A percentile compares a stretch with the other conserved stretches of the same genome.
Evolutionary conservation across 1,140 invertebrate species (phyloP).

Genomic region (Zaprionus inermis): DNA sequence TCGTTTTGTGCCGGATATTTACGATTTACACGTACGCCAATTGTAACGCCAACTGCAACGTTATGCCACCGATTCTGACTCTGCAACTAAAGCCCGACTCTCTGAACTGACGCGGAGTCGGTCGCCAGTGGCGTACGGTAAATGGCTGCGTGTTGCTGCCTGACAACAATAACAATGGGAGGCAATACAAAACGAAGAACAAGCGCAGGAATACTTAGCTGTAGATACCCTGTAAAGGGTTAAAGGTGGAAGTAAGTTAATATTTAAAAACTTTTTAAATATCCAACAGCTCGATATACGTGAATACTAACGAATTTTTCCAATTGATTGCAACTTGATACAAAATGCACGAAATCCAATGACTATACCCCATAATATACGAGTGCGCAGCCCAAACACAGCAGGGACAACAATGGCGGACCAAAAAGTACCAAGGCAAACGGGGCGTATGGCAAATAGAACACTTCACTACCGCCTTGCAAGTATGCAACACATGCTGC

Average conservation of each 20-base stretch:
- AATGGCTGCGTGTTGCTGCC: conserved; percentile 63
- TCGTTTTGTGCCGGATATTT: conserved; percentile 76
- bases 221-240: conserved; percentile 10
- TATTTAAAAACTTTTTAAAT: neutral
- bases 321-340: neutral
- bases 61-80: conserved; percentile 21
- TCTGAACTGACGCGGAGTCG: conserved; percentile 18
- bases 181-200: neutral
- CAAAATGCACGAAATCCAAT: neutral
- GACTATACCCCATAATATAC: neutral
- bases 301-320: neutral
- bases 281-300: too few species aligned
- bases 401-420: conserved; percentile 19
- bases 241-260: neutral
- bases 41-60: conserved; percentile 55
- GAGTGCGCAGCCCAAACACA: neutral
- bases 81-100: neutral
- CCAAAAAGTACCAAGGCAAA: conserved; percentile 14
- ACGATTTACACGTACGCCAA: conserved; percentile 80
- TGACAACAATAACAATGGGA: conserved; percentile 48
- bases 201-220: neutral
- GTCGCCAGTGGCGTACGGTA: conserved; percentile 45
- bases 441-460: conserved; percentile 28
- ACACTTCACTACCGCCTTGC: conserved; percentile 33
- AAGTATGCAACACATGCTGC: conserved; percentile 49